These are phyloP conservation scores for Muscicapa striata DNA, from an alignment of 2,797 vertebrate species.

Conservation along the genomic window DNA sequence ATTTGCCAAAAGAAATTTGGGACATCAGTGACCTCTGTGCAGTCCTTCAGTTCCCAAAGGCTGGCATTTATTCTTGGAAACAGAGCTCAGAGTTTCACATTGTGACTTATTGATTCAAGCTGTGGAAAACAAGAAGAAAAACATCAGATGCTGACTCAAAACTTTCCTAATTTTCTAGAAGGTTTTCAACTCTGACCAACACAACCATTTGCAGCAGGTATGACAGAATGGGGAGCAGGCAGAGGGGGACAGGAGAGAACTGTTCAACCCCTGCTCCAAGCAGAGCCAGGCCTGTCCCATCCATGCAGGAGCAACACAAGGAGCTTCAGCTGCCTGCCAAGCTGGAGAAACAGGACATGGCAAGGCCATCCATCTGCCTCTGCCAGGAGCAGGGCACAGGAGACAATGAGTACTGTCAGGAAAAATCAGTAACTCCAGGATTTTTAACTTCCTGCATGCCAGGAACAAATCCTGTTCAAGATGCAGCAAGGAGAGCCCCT, in stretches of 20 bases:
- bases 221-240: not conserved
- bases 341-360: not conserved
- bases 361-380: not conserved
- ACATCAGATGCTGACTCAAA: not conserved
- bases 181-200: not conserved
- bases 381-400: not conserved
- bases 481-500: not conserved
- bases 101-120: not conserved
- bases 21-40: not conserved
- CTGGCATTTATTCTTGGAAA: not conserved
- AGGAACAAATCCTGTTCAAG: not conserved
- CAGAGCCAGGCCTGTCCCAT: not conserved
- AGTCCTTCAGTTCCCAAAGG: not conserved
- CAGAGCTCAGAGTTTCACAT: not conserved
- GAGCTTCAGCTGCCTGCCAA: not conserved
- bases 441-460: not conserved
- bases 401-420: fast-evolving
- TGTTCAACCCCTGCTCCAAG: fast-evolving
- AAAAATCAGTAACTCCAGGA: not conserved
- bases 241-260: not conserved
- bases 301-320: not conserved
- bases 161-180: not conserved
- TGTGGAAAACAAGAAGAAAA: not conserved
- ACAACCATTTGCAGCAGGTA: not conserved
- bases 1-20: not conserved